Conservation (phyloP, 2,888 invertebrate genomes). For the Acronicta psi region DNA sequence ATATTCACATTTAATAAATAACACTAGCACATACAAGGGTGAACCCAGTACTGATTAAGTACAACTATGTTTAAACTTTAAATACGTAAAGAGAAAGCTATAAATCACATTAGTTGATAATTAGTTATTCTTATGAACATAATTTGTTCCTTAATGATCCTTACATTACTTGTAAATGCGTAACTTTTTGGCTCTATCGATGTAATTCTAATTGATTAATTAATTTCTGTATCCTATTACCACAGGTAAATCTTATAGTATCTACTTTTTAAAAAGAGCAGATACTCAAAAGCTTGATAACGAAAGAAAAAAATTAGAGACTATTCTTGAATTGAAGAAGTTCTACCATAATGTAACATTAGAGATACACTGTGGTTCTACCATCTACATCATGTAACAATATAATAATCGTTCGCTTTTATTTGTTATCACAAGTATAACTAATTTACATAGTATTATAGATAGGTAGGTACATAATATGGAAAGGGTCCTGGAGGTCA, state of each 20-base stretch:
- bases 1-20: conserved; percentile 2
- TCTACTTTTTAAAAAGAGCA: too few relatives aligned
- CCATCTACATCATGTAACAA: too few relatives aligned
- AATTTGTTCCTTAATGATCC: conserved; percentile 21
- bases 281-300: too few relatives aligned
- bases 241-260: background rate
- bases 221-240: too few relatives aligned
- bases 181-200: background rate
- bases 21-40: conserved; percentile 23
- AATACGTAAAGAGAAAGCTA: conserved; percentile 39
- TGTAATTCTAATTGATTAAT: background rate
- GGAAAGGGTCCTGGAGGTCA: conserved; percentile 27
- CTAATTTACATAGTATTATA: too few relatives aligned
- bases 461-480: too few relatives aligned
- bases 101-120: conserved; percentile 26
- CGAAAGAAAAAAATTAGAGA: too few relatives aligned
- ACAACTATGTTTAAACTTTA: conserved; percentile 38
- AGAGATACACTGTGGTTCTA: too few relatives aligned
- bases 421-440: too few relatives aligned
- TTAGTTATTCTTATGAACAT: conserved; percentile 20
- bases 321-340: too few relatives aligned
- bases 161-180: background rate
- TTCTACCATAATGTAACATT: too few relatives aligned
- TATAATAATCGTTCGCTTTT: too few relatives aligned
- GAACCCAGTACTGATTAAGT: conserved; percentile 28